Evolutionary conservation across 2,797 vertebrate genomes (phyloP), one percentile per base, ranked within the genome.

Genomic region (Bovichtus diacanthus): DNA sequence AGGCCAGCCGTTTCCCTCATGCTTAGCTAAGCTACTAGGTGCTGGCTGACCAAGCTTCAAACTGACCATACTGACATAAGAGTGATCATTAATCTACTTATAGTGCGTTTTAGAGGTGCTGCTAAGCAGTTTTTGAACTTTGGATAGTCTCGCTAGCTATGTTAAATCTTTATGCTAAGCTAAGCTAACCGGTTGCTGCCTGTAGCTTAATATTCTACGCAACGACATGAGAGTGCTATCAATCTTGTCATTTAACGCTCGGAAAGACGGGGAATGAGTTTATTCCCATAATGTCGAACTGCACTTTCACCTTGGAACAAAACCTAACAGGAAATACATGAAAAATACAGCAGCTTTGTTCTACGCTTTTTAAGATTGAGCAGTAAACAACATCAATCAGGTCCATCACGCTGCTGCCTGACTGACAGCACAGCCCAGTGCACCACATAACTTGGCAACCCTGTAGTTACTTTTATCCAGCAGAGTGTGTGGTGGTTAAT

Each of bases 401-500:
- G 85, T 87, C 85, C 77, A 80, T 90, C 85, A 62, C 16, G n/a
- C 70, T 49, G 60, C 73, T 68, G 81, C 83, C 62, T 89, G 92
- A 92, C 89, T 90, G 86, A 87, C 71, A 49, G 86, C 84, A 63
- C 81, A 79, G 86, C 90, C 88, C 83, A 54, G 65, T 87, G 87
- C 87, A 78, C 68, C 85, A 64, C 86, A 83, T 56, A 87, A 92
- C 88, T 91, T 93, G 92, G 92, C 91, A 92, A 85, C 83, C 72
- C 78, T 41, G 38, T 75, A 89, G 89, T 88, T 90, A 89, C 90
- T 93, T 93, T 90, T 89, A 93, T 92, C 92, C 89, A 87, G 85
- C 88, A 88, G 87, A 87, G 90, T 92, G 90, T 90, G 90, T 83
- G 88, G 87, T 91, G 92, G 88, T 93, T 93, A 94, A 94, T 94